Conservation (phyloP, 2,797 vertebrate genomes). For the Mormyrus proboscirostris region DNA sequence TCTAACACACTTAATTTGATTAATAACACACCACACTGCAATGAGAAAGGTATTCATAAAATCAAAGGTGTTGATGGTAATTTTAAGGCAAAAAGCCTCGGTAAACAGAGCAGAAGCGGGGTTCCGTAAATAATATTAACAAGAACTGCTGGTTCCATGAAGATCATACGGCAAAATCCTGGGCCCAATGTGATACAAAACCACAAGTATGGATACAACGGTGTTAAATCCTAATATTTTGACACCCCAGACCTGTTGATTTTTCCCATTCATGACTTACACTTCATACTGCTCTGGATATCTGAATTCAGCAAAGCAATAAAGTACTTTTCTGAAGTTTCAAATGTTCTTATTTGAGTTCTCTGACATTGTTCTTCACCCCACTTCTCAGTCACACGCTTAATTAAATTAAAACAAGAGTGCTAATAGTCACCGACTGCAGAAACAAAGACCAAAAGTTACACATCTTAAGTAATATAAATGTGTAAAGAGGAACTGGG, state of each 20-base stretch:
- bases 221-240: neutral
- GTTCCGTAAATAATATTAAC: neutral
- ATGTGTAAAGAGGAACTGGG: conserved; percentile 43
- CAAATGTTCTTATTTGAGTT: neutral
- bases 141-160: neutral
- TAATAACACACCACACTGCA: neutral
- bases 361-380: too few species aligned
- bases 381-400: conserved; percentile 52
- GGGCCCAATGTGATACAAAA: neutral
- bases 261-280: neutral
- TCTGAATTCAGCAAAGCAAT: neutral
- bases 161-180: neutral
- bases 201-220: neutral
- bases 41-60: neutral
- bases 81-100: neutral
- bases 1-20: neutral
- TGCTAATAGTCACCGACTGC: conserved; percentile 67
- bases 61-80: neutral
- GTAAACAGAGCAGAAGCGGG: neutral
- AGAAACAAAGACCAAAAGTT: conserved; percentile 45
- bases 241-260: neutral
- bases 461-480: neutral
- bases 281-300: neutral
- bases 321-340: neutral
- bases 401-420: conserved; percentile 75